Conservation (phyloP, 2,888 invertebrate genomes). For the Eupeodes luniger region DNA sequence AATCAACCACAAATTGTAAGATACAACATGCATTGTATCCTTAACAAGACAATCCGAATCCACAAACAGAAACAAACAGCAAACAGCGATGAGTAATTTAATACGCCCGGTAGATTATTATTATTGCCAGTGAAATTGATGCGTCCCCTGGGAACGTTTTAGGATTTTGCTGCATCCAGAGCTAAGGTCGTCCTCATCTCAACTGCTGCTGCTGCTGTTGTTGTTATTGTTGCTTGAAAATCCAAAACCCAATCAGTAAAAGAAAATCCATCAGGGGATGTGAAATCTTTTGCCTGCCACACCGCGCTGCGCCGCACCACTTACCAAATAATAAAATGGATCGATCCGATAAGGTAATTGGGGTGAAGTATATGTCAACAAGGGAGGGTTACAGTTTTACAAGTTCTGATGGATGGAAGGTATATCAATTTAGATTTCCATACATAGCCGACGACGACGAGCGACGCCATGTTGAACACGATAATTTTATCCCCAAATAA, state of each 20-base stretch:
- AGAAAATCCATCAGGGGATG: constrained; percentile 37
- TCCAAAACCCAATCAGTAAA: constrained; percentile 6
- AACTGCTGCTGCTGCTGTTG: constrained; percentile 38
- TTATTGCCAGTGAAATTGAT: constrained; percentile 73
- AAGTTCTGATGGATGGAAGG: constrained; percentile 69
- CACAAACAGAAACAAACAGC: constrained; percentile 64
- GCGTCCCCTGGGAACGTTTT: constrained; percentile 70
- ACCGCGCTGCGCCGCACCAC: neutral
- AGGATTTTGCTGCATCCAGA: constrained; percentile 36
- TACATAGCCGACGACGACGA: neutral
- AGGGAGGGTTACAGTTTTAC: constrained; percentile 55
- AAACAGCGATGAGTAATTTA: constrained; percentile 82
- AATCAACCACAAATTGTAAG: constrained; percentile 67
- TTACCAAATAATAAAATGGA: constrained; percentile 81
- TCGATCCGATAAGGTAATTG: constrained; percentile 83
- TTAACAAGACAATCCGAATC: constrained; percentile 84
- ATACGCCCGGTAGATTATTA: constrained; percentile 78
- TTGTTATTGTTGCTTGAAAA: constrained; percentile 4
- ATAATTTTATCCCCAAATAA: constrained; percentile 48
- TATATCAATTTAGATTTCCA: constrained; percentile 61
- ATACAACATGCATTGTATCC: constrained; percentile 50
- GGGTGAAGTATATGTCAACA: constrained; percentile 81
- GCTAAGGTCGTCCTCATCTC: constrained; percentile 47
- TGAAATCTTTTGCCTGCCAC: constrained; percentile 19
- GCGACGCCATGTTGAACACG: constrained; percentile 66